Conservation (phyloP, 2,888 invertebrate genomes). For the Luperina testacea region DNA sequence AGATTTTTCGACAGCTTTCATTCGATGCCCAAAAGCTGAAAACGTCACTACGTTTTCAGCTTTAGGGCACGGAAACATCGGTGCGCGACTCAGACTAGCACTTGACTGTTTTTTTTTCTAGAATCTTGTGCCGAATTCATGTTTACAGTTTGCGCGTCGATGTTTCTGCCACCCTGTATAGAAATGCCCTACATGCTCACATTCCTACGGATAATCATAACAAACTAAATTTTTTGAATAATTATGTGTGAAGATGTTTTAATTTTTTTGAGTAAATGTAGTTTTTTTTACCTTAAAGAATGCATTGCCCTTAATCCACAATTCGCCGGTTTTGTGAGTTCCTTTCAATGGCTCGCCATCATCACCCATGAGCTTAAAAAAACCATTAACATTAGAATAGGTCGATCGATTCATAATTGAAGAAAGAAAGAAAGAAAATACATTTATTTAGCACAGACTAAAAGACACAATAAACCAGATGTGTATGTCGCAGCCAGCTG, state of each 20-base stretch:
- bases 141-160: no score
- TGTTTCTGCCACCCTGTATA: no score
- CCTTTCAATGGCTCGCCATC: conserved; percentile 64
- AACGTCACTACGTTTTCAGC: no score
- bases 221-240: neutral
- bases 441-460: no score
- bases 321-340: conserved; percentile 69
- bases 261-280: neutral
- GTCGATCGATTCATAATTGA: neutral
- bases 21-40: no score
- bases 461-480: no score
- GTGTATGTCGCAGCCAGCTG: no score
- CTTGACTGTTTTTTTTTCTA: no score
- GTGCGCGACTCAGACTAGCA: no score
- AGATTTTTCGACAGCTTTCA: neutral
- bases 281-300: conserved; percentile 73
- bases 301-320: conserved; percentile 74
- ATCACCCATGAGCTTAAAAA: conserved; percentile 70
- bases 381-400: conserved; percentile 14
- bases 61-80: conserved; percentile 26
- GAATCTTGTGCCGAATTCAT: no score
- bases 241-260: neutral
- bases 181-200: no score
- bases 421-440: no score
- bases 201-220: neutral